Percentiles rank a stretch among this genome's conserved stretches.
Evolutionary conservation across 2,797 vertebrate species (phyloP).

Genomic region (Caiman crocodilus): DNA sequence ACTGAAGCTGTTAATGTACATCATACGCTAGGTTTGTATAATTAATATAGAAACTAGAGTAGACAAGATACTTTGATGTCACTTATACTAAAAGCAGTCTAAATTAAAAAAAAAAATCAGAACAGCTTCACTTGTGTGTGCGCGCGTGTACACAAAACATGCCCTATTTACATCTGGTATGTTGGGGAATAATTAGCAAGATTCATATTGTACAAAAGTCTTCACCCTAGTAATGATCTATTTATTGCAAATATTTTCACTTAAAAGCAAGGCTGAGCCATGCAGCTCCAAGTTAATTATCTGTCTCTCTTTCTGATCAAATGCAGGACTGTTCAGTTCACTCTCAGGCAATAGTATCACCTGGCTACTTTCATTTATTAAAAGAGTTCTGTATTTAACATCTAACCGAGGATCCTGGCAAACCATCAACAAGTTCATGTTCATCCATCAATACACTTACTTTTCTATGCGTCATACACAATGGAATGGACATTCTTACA

Average conservation of each 20-base stretch:
- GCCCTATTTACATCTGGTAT: background rate
- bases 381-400: background rate
- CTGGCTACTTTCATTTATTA: slow-evolving; percentile 15
- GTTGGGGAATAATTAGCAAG: background rate
- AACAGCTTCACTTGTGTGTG: background rate
- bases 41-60: background rate
- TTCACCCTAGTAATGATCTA: background rate
- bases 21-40: background rate
- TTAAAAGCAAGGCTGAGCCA: slow-evolving; percentile 12
- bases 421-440: background rate
- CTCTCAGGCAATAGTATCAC: background rate
- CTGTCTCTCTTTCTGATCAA: slow-evolving; percentile 15
- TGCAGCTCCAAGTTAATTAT: slow-evolving; percentile 8
- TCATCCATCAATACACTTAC: background rate
- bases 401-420: background rate
- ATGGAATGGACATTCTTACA: background rate
- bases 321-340: background rate
- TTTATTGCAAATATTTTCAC: slow-evolving; percentile 12
- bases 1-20: background rate
- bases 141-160: background rate
- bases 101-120: background rate
- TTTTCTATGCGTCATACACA: background rate
- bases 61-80: background rate
- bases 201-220: background rate
- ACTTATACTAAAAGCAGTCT: background rate